These are phyloP conservation scores for Cryptocheilus praepositus DNA, from an alignment of 2,888 invertebrate genomes.

Conservation along the genomic window DNA sequence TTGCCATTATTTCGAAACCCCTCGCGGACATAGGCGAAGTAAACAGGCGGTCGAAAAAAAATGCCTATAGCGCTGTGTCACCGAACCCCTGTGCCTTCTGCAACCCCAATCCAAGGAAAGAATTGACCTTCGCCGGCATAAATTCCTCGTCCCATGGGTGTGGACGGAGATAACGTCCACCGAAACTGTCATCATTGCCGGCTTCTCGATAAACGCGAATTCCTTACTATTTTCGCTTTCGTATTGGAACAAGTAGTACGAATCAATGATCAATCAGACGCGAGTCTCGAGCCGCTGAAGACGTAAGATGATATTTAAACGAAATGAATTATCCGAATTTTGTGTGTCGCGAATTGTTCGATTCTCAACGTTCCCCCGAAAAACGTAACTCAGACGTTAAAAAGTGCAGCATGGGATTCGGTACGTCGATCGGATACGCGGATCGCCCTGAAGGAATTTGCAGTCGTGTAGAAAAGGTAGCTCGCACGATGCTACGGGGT, in stretches of 20 bases:
- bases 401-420: no score
- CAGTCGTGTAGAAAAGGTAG: slow-evolving; percentile 39
- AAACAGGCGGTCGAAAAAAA: slow-evolving; percentile 19
- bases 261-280: no score
- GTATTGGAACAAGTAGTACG: no score
- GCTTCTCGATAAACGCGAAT: neutral
- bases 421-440: no score
- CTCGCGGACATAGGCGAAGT: slow-evolving; percentile 20
- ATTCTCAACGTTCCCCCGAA: slow-evolving; percentile 12
- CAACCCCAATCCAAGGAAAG: slow-evolving; percentile 12
- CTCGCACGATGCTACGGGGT: slow-evolving; percentile 34
- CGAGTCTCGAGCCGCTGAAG: no score
- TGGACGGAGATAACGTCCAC: slow-evolving; percentile 25
- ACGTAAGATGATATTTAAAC: no score
- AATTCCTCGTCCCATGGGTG: slow-evolving; percentile 40
- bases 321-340: neutral
- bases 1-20: slow-evolving; percentile 40
- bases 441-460: slow-evolving; percentile 31
- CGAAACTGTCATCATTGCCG: neutral
- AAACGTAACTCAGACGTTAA: no score
- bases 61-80: slow-evolving; percentile 20
- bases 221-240: no score
- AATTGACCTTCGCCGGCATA: slow-evolving; percentile 37
- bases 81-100: no score
- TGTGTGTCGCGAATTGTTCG: no score